phyloP scores from a whole-genome alignment of 1,140 invertebrate species.

The Mercenaria mercenaria region DNA sequence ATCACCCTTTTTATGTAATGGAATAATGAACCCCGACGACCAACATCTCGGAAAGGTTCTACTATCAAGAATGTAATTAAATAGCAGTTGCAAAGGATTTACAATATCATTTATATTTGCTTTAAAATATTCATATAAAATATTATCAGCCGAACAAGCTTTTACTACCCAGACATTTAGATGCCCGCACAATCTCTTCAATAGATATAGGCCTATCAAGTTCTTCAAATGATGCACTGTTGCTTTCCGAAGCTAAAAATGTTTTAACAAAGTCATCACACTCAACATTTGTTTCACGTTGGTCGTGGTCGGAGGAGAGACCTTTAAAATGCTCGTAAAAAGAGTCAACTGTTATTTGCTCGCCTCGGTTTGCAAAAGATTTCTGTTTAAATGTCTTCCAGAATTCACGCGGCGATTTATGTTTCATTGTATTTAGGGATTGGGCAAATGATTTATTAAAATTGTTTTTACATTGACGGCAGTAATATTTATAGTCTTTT shows the following conservation, averaged over 20 bases:
- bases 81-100: too few relatives aligned
- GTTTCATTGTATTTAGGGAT: background rate
- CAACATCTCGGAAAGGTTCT: too few relatives aligned
- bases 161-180: too few relatives aligned
- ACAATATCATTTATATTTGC: too few relatives aligned
- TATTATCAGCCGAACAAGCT: background rate
- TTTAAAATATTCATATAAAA: background rate
- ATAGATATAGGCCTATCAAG: too few relatives aligned
- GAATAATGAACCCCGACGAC: too few relatives aligned
- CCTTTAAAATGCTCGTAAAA: background rate
- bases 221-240: too few relatives aligned
- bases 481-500: constrained; percentile 16
- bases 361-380: too few relatives aligned
- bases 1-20: too few relatives aligned
- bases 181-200: too few relatives aligned
- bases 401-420: background rate
- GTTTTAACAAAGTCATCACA: background rate
- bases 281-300: background rate
- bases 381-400: constrained; percentile 1
- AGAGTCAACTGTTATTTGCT: background rate
- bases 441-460: background rate
- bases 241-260: too few relatives aligned
- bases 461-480: background rate
- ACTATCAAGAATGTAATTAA: too few relatives aligned
- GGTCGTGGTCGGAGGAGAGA: background rate